Base-by-base conservation (phyloP, 2,888 invertebrate genomes). In the Lymantria dispar region DNA sequence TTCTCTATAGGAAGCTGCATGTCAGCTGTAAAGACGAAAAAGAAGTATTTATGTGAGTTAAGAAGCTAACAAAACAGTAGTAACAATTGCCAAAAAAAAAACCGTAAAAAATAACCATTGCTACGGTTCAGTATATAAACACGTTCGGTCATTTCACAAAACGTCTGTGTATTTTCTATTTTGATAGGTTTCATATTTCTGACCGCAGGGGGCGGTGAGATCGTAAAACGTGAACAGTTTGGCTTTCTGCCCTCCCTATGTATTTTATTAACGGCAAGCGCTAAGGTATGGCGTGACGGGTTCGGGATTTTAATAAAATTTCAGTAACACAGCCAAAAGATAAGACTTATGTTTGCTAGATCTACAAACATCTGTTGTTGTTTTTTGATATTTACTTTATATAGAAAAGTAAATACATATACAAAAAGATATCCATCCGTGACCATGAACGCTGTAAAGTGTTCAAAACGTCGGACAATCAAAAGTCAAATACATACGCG, bases 101-200 rank as follows among this genome's bases (percentile, higher is more conserved):
- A n/a, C n/a, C 22, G 22, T 22, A 22, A 22, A 22, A 22, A 22
- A 22, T 22, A 22, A 62, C 45, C 46, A 45, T 40, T 47, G 22
- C 44, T 43, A 59, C 49, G 47, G 54, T 52, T 52, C 66, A 64
- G 65, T 68, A 64, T 67, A 72, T 74, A 73, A 76, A 78, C 73
- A 74, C 68, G 60, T 62, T 60, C 66, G 76, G 77, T 75, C 75
- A 81, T 78, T 78, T 69, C 71, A 70, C 75, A 78, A 74, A 75
- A 72, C 72, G 74, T 72, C 71, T 70, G 70, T 68, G 72, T 74
- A 66, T 75, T 74, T 76, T 76, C 72, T 74, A 72, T 77, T 78
- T 75, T 77, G 81, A 82, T 78, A 82, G 78, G 79, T 84, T 81
- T 76, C 78, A 85, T 84, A 83, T 80, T 74, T 81, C 73, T 78